These are phyloP conservation scores for Euura lappo DNA, from an alignment of 1,140 invertebrate genomes.

Conservation along the genomic window DNA sequence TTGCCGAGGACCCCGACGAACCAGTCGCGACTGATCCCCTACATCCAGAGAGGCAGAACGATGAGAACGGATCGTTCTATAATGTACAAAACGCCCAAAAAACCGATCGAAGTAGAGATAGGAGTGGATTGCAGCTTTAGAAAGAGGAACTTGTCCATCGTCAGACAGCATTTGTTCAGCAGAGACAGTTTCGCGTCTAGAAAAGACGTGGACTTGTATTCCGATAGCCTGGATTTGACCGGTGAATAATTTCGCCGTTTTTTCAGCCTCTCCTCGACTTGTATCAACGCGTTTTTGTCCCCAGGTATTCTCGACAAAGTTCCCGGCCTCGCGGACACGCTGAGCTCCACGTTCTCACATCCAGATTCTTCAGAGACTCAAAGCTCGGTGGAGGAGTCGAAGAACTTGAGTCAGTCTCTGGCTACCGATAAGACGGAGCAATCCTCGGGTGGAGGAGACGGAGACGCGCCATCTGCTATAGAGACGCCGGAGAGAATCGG, in stretches of 20 bases:
- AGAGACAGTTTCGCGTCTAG: slow-evolving; percentile 48
- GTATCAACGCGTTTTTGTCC: not conserved
- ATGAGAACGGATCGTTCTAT: slow-evolving; percentile 53
- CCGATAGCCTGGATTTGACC: slow-evolving; percentile 50
- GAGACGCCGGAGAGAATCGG: slow-evolving; percentile 32
- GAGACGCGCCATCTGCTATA: slow-evolving; percentile 37
- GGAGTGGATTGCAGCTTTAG: slow-evolving; percentile 26
- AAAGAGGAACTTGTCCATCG: slow-evolving; percentile 39
- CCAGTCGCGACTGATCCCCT: slow-evolving; percentile 51
- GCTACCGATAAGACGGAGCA: slow-evolving; percentile 10
- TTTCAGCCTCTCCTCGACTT: not conserved
- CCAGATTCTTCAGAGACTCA: not conserved
- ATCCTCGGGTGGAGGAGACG: slow-evolving; percentile 37
- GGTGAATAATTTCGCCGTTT: slow-evolving; percentile 31
- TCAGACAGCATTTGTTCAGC: slow-evolving; percentile 57
- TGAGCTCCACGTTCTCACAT: slow-evolving; percentile 16
- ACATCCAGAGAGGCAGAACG: slow-evolving; percentile 50
- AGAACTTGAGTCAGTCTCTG: not conserved
- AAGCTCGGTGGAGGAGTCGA: not conserved
- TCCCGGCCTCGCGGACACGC: slow-evolving; percentile 21
- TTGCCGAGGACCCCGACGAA: slow-evolving; percentile 37
- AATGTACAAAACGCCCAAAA: slow-evolving; percentile 55
- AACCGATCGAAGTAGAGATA: slow-evolving; percentile 22
- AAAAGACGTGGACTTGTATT: slow-evolving; percentile 37
- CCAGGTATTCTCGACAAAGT: slow-evolving; percentile 25